Evolutionary conservation across 2,888 invertebrate species (phyloP), one percentile per base, ranked within the genome.

Genomic region (Lycocerus yunnanus): DNA sequence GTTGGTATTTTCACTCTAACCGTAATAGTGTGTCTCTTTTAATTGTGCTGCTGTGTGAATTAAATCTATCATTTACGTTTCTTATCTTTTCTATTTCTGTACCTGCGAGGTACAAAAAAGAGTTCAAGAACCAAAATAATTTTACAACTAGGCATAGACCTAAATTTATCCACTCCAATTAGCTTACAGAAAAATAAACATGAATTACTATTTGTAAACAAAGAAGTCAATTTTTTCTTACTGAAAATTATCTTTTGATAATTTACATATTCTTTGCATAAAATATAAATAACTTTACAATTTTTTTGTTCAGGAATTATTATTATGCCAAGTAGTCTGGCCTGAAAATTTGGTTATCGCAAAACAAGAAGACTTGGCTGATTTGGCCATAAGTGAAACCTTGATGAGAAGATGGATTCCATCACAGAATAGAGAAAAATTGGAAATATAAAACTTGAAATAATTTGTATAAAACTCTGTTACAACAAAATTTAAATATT

Each of bases 351-450:
- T 85, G 75, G 78, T 83, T 61, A 80, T 85, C 20, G 84, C 85
- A 61, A 85, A 87, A 68, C 89, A 90, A 1, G 86, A 90, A 58
- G 87, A 90, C 71, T 82, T 95, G 10, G 83, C 87, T 72, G 85
- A 89, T 79, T 90, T 92, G 78, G 88, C 87, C 79, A 89, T 95
- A 18, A 88, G 89, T 78, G 94, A 94, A 89, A 86, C 91, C 78
- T 82, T 93, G 72, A 85, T 93, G 81, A 90, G 90, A 81, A 89
- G 95, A 75, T 92, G 92, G 90, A 88, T 90, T 79, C 87, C 89
- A 66, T 89, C 79, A 71, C 69, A 77, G 66, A 70, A 76, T 43
- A 66, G 75, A 24, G 70, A 72, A 63, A 27, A 16, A 43, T 2
- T 43, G 13, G 58, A 59, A 43, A 11, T 20, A 15, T 68, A 16